Percentiles rank a stretch among this genome's conserved stretches.
phyloP scores from a whole-genome alignment of 1,140 invertebrate genomes.

The Hyphantria cunea region DNA sequence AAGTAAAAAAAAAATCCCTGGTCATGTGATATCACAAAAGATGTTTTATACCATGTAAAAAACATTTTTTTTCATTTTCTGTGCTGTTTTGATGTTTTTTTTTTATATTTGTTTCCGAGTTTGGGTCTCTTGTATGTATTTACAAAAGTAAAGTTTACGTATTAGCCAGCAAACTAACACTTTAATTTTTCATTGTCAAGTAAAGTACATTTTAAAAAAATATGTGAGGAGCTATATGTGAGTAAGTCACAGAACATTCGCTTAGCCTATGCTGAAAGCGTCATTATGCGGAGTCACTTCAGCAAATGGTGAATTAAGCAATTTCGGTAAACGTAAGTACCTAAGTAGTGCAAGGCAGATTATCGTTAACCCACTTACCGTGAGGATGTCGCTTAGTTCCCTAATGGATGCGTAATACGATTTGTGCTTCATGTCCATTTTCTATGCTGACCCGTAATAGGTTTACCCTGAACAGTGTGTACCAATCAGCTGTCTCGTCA shows the following conservation, averaged over 20 bases:
- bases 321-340: conserved; percentile 1
- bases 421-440: conserved; percentile 29
- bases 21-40: too few relatives aligned
- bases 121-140: too few relatives aligned
- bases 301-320: conserved; percentile 15
- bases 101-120: too few relatives aligned
- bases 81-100: too few relatives aligned
- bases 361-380: conserved; percentile 26
- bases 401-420: conserved; percentile 24
- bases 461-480: not conserved
- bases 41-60: too few relatives aligned
- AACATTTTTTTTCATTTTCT: too few relatives aligned
- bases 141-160: too few relatives aligned
- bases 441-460: conserved; percentile 1
- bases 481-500: not conserved
- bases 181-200: too few relatives aligned
- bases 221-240: not conserved
- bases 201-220: too few relatives aligned
- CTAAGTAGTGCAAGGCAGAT: conserved; percentile 12
- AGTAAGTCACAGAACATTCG: not conserved
- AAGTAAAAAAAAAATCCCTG: too few relatives aligned
- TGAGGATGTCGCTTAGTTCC: conserved; percentile 17
- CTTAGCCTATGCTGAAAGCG: conserved; percentile 9
- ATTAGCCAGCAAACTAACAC: too few relatives aligned
- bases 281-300: conserved; percentile 10